These are phyloP conservation scores for Mythimna lalbum DNA, from an alignment of 2,888 invertebrate species.

Conservation along the genomic window DNA sequence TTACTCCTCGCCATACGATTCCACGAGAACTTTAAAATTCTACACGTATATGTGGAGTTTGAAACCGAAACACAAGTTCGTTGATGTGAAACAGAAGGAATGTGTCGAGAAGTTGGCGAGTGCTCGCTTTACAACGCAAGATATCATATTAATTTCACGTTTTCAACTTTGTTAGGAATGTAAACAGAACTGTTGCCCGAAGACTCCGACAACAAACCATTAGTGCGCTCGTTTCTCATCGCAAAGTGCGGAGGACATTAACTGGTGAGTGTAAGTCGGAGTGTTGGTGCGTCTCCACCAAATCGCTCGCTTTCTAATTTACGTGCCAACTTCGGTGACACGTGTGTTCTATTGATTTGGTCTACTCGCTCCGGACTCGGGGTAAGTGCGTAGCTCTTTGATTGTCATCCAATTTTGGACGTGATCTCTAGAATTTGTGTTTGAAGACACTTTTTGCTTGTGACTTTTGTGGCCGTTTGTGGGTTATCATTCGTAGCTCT, in stretches of 20 bases:
- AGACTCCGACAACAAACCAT: conserved; percentile 71
- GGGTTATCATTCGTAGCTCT: neutral
- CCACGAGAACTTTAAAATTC: conserved; percentile 56
- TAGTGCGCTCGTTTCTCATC: conserved; percentile 73
- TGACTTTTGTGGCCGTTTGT: neutral
- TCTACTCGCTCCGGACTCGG: conserved; percentile 55
- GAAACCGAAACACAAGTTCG: conserved; percentile 50
- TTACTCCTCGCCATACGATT: conserved; percentile 59
- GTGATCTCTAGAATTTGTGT: conserved; percentile 19
- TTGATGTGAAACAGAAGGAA: conserved; percentile 43
- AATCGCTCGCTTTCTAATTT: conserved; percentile 75
- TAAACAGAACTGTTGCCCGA: conserved; percentile 51
- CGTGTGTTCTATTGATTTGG: conserved; percentile 79
- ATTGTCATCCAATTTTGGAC: conserved; percentile 54
- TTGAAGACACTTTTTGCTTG: conserved; percentile 3
- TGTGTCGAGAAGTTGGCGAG: conserved; percentile 56
- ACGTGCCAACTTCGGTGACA: conserved; percentile 73
- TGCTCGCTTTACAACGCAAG: conserved; percentile 45
- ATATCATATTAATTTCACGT: conserved; percentile 69
- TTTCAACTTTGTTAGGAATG: conserved; percentile 64
- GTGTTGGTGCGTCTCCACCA: conserved; percentile 65
- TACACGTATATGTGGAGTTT: conserved; percentile 39
- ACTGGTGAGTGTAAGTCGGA: conserved; percentile 69
- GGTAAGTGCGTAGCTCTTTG: conserved; percentile 54
- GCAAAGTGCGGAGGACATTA: conserved; percentile 73